phyloP scores from a whole-genome alignment of 2,888 invertebrate species.

The Drosophila tripunctata region DNA sequence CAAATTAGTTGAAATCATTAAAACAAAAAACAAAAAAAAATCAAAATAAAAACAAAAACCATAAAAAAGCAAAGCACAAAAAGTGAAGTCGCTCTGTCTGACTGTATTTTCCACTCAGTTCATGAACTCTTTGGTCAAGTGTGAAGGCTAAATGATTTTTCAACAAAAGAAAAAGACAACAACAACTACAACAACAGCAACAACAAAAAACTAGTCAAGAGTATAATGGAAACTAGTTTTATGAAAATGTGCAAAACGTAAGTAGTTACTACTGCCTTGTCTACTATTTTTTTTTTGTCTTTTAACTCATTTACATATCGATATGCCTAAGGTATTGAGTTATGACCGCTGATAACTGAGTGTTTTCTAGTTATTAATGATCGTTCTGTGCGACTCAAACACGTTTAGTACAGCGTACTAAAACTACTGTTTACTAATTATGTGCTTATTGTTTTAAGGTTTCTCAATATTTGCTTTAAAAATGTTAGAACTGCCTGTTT shows the following conservation, averaged over 20 bases:
- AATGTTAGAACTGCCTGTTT: too few relatives aligned
- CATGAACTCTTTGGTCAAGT: slow-evolving; percentile 71
- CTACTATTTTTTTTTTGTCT: neutral
- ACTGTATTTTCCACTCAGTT: slow-evolving; percentile 51
- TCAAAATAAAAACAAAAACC: neutral
- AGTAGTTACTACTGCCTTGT: slow-evolving; percentile 29
- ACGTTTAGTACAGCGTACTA: slow-evolving; percentile 22
- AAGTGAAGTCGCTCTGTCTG: slow-evolving; percentile 25
- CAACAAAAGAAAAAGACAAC: slow-evolving; percentile 12
- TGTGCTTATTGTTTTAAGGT: neutral
- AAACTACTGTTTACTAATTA: slow-evolving; percentile 2
- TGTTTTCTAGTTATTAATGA: slow-evolving; percentile 1
- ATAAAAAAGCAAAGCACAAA: slow-evolving; percentile 16
- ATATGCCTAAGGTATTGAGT: slow-evolving; percentile 11
- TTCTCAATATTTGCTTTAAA: too few relatives aligned
- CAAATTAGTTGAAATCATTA: slow-evolving; percentile 58
- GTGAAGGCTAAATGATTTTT: slow-evolving; percentile 66
- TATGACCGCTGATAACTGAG: slow-evolving; percentile 6
- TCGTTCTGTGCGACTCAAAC: slow-evolving; percentile 11
- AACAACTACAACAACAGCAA: slow-evolving; percentile 13
- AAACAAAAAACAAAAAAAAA: slow-evolving; percentile 44
- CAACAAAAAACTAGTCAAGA: slow-evolving; percentile 14
- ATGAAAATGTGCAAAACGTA: slow-evolving; percentile 32
- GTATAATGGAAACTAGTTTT: slow-evolving; percentile 45
- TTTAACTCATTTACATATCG: slow-evolving; percentile 41